These are phyloP conservation scores for Fulica atra DNA, from an alignment of 2,113 vertebrate species.

Conservation along the genomic window DNA sequence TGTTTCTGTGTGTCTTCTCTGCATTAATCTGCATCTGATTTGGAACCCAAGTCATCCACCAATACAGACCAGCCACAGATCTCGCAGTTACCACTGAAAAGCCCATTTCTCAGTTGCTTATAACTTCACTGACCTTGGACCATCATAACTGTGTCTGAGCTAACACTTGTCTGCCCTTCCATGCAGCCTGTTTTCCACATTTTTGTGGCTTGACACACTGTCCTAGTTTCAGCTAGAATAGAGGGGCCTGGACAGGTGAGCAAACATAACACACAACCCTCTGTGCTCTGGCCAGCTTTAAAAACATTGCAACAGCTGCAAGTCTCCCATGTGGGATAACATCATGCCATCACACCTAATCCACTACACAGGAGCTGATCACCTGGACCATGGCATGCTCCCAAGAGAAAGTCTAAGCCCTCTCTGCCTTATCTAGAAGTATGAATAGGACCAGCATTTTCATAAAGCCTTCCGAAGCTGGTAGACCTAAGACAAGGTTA, in stretches of 20 bases:
- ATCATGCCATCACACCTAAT: background rate
- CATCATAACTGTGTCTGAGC: background rate
- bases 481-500: background rate
- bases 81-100: background rate
- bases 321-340: background rate
- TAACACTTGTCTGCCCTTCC: background rate
- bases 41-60: background rate
- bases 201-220: background rate
- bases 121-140: background rate
- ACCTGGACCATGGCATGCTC: no score
- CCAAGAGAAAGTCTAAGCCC: background rate
- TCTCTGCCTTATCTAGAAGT: background rate
- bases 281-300: background rate
- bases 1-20: background rate
- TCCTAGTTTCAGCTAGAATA: no score
- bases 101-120: background rate
- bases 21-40: background rate
- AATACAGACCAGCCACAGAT: background rate
- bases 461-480: background rate
- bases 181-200: background rate
- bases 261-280: background rate
- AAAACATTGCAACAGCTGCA: background rate
- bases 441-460: background rate
- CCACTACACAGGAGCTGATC: background rate
- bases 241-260: no score